Conservation (phyloP, 1,140 invertebrate species). For the Prorops nasuta region DNA sequence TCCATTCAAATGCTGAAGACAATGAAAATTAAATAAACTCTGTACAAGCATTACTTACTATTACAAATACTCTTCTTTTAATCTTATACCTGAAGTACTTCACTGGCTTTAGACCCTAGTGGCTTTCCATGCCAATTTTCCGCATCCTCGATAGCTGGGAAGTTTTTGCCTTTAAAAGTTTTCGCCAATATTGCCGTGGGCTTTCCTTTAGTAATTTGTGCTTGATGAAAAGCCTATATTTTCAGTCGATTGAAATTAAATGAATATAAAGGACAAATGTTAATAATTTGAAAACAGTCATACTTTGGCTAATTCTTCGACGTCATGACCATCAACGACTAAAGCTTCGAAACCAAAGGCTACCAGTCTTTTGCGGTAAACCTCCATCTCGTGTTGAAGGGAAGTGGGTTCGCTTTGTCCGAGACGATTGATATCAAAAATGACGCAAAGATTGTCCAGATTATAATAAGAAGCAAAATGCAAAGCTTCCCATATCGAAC, state of each 20-base stretch:
- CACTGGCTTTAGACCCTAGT: slow-evolving; percentile 76
- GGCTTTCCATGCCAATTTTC: slow-evolving; percentile 99
- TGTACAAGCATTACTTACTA: too few species aligned
- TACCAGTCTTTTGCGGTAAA: slow-evolving; percentile 83
- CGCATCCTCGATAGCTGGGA: slow-evolving; percentile 84
- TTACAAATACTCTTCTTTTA: too few species aligned
- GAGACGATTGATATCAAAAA: slow-evolving; percentile 96
- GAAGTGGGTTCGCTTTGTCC: slow-evolving; percentile 95
- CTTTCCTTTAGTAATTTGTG: slow-evolving; percentile 72
- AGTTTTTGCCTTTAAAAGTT: slow-evolving; percentile 93
- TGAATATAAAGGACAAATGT: background rate
- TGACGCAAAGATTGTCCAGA: slow-evolving; percentile 93
- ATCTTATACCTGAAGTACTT: slow-evolving; percentile 66
- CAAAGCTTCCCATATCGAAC: slow-evolving; percentile 97
- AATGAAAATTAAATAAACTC: too few species aligned
- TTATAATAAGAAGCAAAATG: slow-evolving; percentile 94
- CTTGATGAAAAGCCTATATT: slow-evolving; percentile 75
- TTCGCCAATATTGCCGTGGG: slow-evolving; percentile 94
- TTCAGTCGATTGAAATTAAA: background rate
- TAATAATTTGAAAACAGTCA: too few species aligned
- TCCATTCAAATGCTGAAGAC: slow-evolving; percentile 62
- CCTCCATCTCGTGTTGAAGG: slow-evolving; percentile 89
- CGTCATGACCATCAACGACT: slow-evolving; percentile 95
- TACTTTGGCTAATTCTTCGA: slow-evolving; percentile 83
- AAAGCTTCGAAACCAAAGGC: slow-evolving; percentile 92